phyloP scores from a whole-genome alignment of 2,113 vertebrate genomes.

The Isichthys henryi region DNA sequence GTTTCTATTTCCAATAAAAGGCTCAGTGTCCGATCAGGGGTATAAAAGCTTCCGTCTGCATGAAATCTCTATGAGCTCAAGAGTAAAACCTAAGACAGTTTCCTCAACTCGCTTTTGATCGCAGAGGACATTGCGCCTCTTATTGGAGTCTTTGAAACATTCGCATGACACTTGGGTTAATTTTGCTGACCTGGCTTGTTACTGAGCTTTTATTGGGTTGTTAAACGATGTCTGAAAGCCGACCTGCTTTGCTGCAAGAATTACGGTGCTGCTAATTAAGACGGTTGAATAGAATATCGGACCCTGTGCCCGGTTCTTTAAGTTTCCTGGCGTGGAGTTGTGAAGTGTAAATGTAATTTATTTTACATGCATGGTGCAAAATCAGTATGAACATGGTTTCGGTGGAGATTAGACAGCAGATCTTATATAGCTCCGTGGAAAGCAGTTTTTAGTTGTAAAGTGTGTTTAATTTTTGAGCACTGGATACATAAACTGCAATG shows the following conservation, averaged over 20 bases:
- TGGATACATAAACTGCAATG: not conserved
- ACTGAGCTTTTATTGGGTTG: not conserved
- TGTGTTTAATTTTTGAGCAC: not conserved
- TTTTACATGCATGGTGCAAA: not conserved
- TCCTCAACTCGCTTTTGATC: not conserved
- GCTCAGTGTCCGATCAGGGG: slow-evolving; percentile 36
- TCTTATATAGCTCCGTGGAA: not conserved
- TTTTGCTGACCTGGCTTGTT: slow-evolving; percentile 44
- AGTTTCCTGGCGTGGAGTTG: not conserved
- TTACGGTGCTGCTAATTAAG: not conserved
- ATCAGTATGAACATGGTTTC: not conserved
- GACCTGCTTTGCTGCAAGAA: not conserved
- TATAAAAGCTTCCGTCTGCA: not conserved
- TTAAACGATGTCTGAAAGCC: not conserved
- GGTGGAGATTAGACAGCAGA: not conserved
- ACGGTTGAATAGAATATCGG: not conserved
- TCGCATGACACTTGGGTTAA: slow-evolving; percentile 23
- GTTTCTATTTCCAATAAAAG: slow-evolving; percentile 27
- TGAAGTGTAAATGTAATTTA: not conserved
- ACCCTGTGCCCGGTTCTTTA: not conserved
- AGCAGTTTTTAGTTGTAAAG: not conserved
- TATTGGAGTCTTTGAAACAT: slow-evolving; percentile 28
- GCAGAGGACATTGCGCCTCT: not conserved
- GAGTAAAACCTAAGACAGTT: not conserved
- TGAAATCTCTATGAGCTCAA: not conserved